Conservation (phyloP, 2,797 vertebrate species). For the Orestias chungarensis region DNA sequence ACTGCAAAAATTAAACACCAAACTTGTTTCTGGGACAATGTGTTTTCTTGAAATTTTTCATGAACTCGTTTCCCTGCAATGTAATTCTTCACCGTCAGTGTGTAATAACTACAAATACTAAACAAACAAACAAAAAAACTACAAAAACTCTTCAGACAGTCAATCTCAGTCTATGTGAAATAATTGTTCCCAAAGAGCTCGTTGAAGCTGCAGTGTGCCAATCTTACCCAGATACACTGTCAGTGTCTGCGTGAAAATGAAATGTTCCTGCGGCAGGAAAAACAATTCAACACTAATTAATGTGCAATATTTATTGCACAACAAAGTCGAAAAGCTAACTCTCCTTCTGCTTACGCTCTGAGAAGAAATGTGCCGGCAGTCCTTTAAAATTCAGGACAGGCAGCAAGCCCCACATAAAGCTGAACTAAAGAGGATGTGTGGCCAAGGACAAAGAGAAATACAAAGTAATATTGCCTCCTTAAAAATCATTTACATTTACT, state of each 20-base stretch:
- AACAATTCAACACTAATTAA: no score
- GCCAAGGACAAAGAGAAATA: conserved; percentile 4
- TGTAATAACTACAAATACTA: not conserved
- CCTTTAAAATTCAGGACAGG: conserved; percentile 33
- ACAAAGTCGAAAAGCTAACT: not conserved
- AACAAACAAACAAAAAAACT: no score
- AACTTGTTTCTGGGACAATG: not conserved
- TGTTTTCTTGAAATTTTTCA: not conserved
- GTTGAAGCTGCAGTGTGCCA: not conserved
- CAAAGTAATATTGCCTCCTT: not conserved
- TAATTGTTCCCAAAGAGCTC: conserved; percentile 4
- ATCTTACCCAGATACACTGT: not conserved
- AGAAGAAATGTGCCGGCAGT: conserved; percentile 14
- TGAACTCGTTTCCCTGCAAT: not conserved
- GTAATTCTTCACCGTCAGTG: not conserved
- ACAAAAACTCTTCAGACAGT: not conserved
- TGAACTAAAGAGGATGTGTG: conserved; percentile 11
- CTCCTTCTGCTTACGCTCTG: not conserved
- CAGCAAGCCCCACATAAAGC: conserved; percentile 6
- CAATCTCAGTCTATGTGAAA: not conserved
- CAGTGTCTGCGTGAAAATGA: not conserved
- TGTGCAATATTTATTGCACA: not conserved
- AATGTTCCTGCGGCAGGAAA: not conserved
- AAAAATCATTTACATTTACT: not conserved
- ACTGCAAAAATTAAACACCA: not conserved